phyloP scores from a whole-genome alignment of 2,888 invertebrate species.

The Halocaridina rubra region DNA sequence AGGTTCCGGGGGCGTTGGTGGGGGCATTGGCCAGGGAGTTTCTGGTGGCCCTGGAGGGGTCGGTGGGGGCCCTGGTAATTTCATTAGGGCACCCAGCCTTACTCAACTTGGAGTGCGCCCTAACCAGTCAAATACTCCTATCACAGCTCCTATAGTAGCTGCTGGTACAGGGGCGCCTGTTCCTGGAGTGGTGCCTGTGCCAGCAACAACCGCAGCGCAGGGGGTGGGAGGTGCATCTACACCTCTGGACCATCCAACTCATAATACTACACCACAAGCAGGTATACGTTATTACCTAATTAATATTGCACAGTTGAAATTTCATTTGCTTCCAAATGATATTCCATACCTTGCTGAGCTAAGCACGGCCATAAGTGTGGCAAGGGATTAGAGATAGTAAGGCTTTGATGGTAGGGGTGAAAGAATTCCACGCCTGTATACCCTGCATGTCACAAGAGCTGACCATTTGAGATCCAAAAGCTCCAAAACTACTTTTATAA shows the following conservation, averaged over 20 bases:
- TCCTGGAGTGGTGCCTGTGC: conserved; percentile 43
- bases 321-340: no score
- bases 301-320: no score
- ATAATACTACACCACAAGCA: conserved; percentile 37
- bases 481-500: no score
- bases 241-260: conserved; percentile 39
- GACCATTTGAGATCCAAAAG: no score
- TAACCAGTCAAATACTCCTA: conserved; percentile 33
- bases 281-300: conserved; percentile 20
- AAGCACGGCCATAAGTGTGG: no score
- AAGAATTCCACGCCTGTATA: no score
- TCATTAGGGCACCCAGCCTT: conserved; percentile 32
- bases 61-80: conserved; percentile 28
- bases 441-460: no score
- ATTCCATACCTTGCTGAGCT: no score
- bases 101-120: conserved; percentile 45
- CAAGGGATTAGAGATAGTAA: no score
- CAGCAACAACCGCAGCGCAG: conserved; percentile 35
- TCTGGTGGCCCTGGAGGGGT: conserved; percentile 39
- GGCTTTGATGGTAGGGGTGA: no score
- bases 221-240: conserved; percentile 35
- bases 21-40: conserved; percentile 48
- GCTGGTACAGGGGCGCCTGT: conserved; percentile 19
- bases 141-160: background rate
- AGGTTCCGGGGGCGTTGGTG: conserved; percentile 52